Conservation (phyloP, 1,140 invertebrate species). For the Drosophila parvula region DNA sequence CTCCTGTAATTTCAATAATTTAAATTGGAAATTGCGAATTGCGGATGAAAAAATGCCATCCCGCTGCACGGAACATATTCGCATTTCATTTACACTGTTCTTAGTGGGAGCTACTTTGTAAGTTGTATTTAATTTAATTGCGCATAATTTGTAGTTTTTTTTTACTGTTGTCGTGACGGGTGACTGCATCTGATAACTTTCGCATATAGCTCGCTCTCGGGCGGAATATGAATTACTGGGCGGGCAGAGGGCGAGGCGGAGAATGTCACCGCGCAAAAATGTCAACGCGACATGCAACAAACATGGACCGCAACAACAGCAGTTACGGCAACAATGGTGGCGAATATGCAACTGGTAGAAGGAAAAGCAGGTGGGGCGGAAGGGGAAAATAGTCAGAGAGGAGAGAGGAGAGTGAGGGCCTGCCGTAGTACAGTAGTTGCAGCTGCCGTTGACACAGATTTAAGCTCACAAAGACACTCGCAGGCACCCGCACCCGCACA, state of each 20-base stretch:
- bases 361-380: conserved; percentile 17
- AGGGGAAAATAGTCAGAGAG: not conserved
- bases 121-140: conserved; percentile 70
- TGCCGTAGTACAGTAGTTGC: conserved; percentile 21
- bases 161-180: conserved; percentile 40
- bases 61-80: conserved; percentile 6
- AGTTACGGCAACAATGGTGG: conserved; percentile 30
- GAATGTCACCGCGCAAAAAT: conserved; percentile 71
- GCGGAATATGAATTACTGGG: conserved; percentile 54
- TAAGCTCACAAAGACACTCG: conserved; percentile 39
- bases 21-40: conserved; percentile 17
- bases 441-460: conserved; percentile 77
- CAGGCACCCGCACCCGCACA: conserved; percentile 30
- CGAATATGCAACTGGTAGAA: conserved; percentile 69
- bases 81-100: conserved; percentile 23
- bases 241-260: conserved; percentile 14
- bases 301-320: conserved; percentile 63
- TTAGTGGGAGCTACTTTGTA: conserved; percentile 30
- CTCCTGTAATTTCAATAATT: conserved; percentile 28
- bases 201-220: not conserved
- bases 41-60: not conserved
- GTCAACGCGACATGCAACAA: conserved; percentile 77
- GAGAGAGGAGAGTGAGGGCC: not conserved
- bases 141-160: conserved; percentile 51
- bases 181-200: conserved; percentile 37